Conservation (phyloP, 2,888 invertebrate genomes). For the Cetonia aurata region DNA sequence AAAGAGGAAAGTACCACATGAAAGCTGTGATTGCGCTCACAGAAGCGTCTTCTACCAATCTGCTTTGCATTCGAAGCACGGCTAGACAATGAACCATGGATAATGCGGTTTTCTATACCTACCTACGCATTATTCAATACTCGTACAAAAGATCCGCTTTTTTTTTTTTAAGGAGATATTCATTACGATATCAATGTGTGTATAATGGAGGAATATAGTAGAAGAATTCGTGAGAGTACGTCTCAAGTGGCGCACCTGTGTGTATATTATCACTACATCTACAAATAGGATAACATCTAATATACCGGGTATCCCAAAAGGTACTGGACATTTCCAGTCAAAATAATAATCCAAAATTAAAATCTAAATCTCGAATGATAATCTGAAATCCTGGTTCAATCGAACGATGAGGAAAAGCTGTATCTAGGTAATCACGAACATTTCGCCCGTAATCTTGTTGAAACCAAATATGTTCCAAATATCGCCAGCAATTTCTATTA, state of each 20-base stretch:
- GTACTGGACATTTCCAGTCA: no score
- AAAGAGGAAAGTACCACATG: not conserved
- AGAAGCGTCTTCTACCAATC: conserved; percentile 27
- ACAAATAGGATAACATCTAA: no score
- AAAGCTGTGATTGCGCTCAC: conserved; percentile 14
- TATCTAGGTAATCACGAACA: no score
- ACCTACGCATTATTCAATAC: conserved; percentile 22
- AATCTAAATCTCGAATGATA: no score
- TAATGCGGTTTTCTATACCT: conserved; percentile 22
- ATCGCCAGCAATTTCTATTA: no score
- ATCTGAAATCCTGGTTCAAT: no score
- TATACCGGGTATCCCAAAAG: no score
- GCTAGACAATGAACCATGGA: conserved; percentile 28
- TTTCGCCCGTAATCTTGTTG: no score
- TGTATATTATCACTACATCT: not conserved
- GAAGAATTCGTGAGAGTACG: conserved; percentile 13
- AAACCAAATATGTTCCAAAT: no score
- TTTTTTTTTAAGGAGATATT: conserved; percentile 25
- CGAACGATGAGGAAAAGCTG: no score
- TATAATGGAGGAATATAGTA: conserved; percentile 20
- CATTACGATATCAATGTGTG: conserved; percentile 25
- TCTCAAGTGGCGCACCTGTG: conserved; percentile 17
- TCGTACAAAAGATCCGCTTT: conserved; percentile 35
- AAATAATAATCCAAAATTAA: no score
- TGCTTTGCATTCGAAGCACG: conserved; percentile 22